Percentiles rank a stretch among this genome's conserved stretches.
These are phyloP conservation scores for Galerucella nymphaeae DNA, from an alignment of 2,888 invertebrate genomes.

Conservation along the genomic window DNA sequence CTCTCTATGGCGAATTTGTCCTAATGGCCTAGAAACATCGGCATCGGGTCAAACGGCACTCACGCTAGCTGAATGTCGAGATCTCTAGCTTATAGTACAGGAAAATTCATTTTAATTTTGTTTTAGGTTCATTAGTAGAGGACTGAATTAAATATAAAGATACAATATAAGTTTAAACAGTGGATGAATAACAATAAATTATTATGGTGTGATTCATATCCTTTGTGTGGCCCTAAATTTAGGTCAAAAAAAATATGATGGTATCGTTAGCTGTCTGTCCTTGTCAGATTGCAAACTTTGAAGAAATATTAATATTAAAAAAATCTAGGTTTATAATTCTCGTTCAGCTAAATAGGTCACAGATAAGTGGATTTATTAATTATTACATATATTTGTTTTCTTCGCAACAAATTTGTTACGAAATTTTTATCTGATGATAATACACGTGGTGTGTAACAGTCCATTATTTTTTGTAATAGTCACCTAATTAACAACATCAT, in stretches of 20 bases:
- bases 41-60: conserved; percentile 51
- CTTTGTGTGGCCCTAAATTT: neutral
- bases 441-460: conserved; percentile 28
- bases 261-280: conserved; percentile 11
- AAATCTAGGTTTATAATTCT: conserved; percentile 31
- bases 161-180: too few relatives aligned
- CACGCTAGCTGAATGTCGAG: conserved; percentile 28
- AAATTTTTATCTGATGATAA: conserved; percentile 36
- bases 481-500: conserved; percentile 29
- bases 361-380: conserved; percentile 40
- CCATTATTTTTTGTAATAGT: conserved; percentile 29
- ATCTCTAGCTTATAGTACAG: conserved; percentile 28
- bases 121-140: neutral
- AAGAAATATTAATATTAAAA: conserved; percentile 15
- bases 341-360: conserved; percentile 37
- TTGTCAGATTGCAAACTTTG: conserved; percentile 23
- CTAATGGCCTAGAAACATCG: conserved; percentile 57
- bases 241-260: neutral
- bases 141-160: neutral
- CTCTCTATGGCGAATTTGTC: conserved; percentile 56
- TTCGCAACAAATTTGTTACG: conserved; percentile 33
- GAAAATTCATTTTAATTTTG: conserved; percentile 1
- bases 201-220: neutral
- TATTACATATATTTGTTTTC: conserved; percentile 40
- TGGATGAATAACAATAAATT: neutral